Percentiles rank a stretch among this genome's conserved stretches.
These are phyloP conservation scores for Apodemia mormo DNA, from an alignment of 2,888 invertebrate species.

Conservation along the genomic window DNA sequence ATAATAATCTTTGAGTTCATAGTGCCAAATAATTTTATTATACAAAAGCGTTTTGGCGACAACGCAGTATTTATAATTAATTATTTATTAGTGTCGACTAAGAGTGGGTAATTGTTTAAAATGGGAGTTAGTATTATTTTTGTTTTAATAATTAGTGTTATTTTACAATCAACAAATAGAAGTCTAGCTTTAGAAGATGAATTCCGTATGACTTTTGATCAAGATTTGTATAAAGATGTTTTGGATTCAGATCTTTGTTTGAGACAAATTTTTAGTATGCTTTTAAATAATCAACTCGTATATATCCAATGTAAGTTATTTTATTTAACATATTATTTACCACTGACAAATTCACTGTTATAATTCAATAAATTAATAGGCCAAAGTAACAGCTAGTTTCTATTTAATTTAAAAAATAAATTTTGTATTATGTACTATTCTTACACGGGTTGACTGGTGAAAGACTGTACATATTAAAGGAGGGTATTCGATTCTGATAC, in stretches of 20 bases:
- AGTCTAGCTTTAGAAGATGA: not conserved
- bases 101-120: not conserved
- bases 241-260: constrained; percentile 52
- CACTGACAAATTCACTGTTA: not conserved
- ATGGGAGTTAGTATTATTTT: not conserved
- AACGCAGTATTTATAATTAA: not conserved
- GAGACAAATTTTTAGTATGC: constrained; percentile 51
- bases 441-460: no score
- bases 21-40: constrained; percentile 12
- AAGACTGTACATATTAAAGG: no score
- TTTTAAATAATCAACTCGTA: constrained; percentile 42
- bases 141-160: not conserved
- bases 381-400: no score
- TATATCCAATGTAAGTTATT: constrained; percentile 52
- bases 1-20: constrained; percentile 3
- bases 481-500: no score
- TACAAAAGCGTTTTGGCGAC: constrained; percentile 1
- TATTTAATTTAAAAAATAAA: no score
- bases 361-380: no score
- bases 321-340: not conserved
- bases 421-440: no score
- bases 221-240: constrained; percentile 50
- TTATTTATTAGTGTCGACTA: not conserved
- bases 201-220: constrained; percentile 41
- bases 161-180: not conserved